phyloP scores from a whole-genome alignment of 1,140 invertebrate genomes.

The Kradibia gibbosae region DNA sequence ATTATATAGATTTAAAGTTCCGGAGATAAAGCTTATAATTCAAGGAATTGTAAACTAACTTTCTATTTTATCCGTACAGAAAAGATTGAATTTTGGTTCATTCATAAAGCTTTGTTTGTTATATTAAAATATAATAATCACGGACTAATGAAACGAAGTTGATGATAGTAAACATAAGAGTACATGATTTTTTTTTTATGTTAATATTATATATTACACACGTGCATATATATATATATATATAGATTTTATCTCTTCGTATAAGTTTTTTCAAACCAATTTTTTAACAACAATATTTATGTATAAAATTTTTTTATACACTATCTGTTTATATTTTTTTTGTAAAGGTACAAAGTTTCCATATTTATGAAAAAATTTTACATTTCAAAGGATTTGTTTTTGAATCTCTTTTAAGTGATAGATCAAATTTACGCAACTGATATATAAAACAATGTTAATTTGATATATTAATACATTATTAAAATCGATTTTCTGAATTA shows the following conservation, averaged over 20 bases:
- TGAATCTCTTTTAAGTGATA: constrained; percentile 15
- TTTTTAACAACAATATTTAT: background rate
- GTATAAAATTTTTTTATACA: background rate
- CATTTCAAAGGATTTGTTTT: constrained; percentile 9
- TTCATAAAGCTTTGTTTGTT: too few relatives aligned
- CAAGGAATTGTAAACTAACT: too few relatives aligned
- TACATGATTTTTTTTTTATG: background rate
- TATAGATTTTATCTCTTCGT: background rate
- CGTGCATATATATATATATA: too few relatives aligned
- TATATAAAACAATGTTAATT: constrained; percentile 6
- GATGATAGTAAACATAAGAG: too few relatives aligned
- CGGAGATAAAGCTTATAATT: background rate
- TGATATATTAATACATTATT: too few relatives aligned
- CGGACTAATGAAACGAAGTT: background rate
- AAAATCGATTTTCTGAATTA: background rate
- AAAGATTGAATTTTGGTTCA: too few relatives aligned
- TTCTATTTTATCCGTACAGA: too few relatives aligned
- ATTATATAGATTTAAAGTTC: constrained; percentile 6
- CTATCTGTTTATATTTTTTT: background rate
- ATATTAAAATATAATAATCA: background rate
- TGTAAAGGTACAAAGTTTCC: background rate
- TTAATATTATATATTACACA: background rate
- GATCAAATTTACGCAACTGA: background rate
- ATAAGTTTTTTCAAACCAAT: background rate
- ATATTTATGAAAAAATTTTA: constrained; percentile 20